These are phyloP conservation scores for Cygnus atratus DNA, from an alignment of 2,113 vertebrate genomes.

Conservation along the genomic window DNA sequence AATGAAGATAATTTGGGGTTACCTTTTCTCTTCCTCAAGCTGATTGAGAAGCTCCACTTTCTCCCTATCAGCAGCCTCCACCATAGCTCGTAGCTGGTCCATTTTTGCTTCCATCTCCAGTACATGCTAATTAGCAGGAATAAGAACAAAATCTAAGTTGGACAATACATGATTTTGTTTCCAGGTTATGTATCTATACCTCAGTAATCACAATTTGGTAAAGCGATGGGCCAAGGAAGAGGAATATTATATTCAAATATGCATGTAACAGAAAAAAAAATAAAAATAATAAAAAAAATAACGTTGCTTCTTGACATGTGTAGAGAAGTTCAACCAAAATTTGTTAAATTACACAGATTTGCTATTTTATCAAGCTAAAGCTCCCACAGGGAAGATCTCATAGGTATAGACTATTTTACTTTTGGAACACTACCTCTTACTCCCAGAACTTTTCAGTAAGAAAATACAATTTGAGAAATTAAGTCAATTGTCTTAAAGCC, in stretches of 20 bases:
- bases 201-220: background rate
- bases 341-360: background rate
- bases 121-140: conserved; percentile 71
- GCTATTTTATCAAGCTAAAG: background rate
- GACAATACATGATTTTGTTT: background rate
- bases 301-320: accelerated
- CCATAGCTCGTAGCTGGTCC: conserved; percentile 93
- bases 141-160: background rate
- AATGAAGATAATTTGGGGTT: background rate
- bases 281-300: background rate
- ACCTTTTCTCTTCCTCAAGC: conserved; percentile 97
- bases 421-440: background rate
- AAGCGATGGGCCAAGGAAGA: background rate
- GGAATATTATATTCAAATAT: background rate
- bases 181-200: background rate
- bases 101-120: conserved; percentile 95
- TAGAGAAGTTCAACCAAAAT: background rate
- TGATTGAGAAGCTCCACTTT: conserved; percentile 97
- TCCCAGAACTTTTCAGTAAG: background rate
- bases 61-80: conserved; percentile 94
- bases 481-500: background rate
- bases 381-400: background rate
- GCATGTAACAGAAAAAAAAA: background rate
- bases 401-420: background rate
- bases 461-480: background rate